These are phyloP conservation scores for Philonicus albiceps DNA, from an alignment of 2,888 invertebrate genomes.

Conservation along the genomic window DNA sequence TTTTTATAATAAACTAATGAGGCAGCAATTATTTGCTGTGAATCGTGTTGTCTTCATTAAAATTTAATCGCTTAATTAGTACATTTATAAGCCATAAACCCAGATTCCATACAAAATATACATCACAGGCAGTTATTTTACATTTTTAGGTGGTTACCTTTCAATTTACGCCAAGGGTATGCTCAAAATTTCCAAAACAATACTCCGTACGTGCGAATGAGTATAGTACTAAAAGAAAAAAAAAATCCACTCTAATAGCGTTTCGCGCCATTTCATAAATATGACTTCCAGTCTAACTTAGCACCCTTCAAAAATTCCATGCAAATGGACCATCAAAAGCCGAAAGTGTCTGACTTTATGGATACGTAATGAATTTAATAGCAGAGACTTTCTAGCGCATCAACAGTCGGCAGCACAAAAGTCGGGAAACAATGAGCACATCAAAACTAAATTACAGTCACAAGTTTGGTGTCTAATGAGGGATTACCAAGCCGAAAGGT, in stretches of 20 bases:
- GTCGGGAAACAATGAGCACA: neutral
- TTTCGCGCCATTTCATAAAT: neutral
- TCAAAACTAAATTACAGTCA: neutral
- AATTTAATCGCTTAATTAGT: neutral
- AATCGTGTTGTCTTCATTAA: neutral
- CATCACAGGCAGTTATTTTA: neutral
- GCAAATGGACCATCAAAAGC: neutral
- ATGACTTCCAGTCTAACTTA: neutral
- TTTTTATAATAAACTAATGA: no score
- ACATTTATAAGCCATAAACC: neutral
- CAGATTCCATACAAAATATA: neutral
- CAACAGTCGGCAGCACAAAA: neutral
- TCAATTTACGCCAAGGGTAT: neutral
- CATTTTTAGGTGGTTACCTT: neutral
- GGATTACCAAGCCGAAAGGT: neutral
- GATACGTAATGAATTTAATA: neutral
- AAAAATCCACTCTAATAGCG: neutral
- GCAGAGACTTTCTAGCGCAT: neutral
- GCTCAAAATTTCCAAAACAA: neutral
- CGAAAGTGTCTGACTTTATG: neutral
- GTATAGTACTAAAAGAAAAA: neutral
- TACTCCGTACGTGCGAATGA: neutral
- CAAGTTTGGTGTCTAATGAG: constrained; percentile 11
- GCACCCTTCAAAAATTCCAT: neutral
- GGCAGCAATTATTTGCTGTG: neutral